Base-by-base conservation (phyloP, 1,140 invertebrate species). In the Mylabris phalerata region DNA sequence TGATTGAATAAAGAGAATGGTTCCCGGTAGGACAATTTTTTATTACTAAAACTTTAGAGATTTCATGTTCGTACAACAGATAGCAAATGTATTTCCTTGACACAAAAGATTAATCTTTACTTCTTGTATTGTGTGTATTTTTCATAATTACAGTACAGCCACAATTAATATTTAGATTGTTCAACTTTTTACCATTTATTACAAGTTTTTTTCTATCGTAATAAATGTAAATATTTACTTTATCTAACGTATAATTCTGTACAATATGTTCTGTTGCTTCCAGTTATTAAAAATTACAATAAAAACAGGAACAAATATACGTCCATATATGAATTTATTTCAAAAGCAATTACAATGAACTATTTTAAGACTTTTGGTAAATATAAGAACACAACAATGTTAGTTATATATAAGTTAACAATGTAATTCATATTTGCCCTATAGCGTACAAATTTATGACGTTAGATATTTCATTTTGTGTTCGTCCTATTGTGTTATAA, bases 331-430 rank as follows among this genome's bases (percentile, higher is more conserved):
- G 43, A 60, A 60, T 56, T 60, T 56, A 60, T 60, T 60, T 50
- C 48, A 38, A 60, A 56, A 50, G 40, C 47, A 55, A 60, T 60
- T 60, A 60, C 59, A 60, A 60, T 56, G 52, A 60, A 56, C 47
- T 56, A 55, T 26, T 11, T 32, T 56, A 60, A 60, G 59, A 56
- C 41, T 56, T 55, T 55, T 40, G 13, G 48, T 38, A 60, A 60
- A 60, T 52, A 60, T 48, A 60, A 55, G 55, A 60, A 32, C 32
- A 32, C 7, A 60, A 60, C 59, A 45, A 60, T 32, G 7, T 5
- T 32, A 52, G 50, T 56, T 60, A 46, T 40, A 40, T 56, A 56
- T 56, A 50, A 50, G 59, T 60, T 60, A 50, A 60, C 59, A 60
- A 60, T 60, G 59, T 60, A 60, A 44, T 52, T 60, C 42, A 56